Conservation (phyloP, 2,113 vertebrate species). For the Sinocyclocheilus anshuiensis region DNA sequence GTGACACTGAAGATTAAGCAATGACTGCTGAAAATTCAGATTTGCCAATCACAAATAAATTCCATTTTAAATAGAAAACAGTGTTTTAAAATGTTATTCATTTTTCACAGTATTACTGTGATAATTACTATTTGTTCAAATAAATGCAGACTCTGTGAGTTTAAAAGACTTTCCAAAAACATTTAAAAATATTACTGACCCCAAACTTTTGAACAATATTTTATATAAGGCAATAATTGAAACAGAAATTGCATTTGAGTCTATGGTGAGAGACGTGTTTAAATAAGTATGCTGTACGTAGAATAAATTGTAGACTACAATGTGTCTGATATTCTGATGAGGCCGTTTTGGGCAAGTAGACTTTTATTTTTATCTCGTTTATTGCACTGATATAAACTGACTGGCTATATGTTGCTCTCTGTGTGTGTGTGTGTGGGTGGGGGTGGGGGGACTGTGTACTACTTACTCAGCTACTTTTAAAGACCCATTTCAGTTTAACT, state of each 20-base stretch:
- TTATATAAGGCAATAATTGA: not conserved
- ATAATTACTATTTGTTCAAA: not conserved
- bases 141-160: not conserved
- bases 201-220: not conserved
- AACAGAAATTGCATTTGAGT: not conserved
- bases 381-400: constrained; percentile 10
- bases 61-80: not conserved
- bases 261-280: not conserved
- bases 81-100: not conserved
- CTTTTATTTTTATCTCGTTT: not conserved
- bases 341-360: not conserved
- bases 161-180: not conserved
- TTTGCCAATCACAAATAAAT: not conserved
- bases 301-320: not conserved
- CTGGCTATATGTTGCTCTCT: not conserved
- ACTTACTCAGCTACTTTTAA: constrained; percentile 34
- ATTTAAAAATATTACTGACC: not conserved
- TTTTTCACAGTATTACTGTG: not conserved
- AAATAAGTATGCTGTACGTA: not conserved
- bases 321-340: not conserved
- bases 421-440: not conserved
- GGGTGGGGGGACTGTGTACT: not conserved
- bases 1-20: not conserved
- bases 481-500: constrained; percentile 36
- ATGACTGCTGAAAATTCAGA: not conserved